Evolutionary conservation across 2,113 vertebrate genomes (phyloP), one percentile per base, ranked within the genome.

Genomic region (Vidua macroura): DNA sequence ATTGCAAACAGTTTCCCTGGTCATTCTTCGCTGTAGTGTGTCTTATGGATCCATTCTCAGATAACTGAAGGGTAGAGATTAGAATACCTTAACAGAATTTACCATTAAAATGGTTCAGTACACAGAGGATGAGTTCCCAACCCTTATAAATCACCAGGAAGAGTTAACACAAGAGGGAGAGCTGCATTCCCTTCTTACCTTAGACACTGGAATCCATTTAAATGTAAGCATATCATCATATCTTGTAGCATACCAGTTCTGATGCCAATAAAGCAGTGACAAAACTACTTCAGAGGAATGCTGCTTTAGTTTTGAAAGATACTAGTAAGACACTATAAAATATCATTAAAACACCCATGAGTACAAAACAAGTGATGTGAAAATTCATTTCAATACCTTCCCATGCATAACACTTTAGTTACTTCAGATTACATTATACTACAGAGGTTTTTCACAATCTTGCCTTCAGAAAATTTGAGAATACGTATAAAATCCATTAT

Each of bases 351-450:
- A 79, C 24, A 87, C 55, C 43, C 74, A 48, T 31, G 76, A 93
- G 67, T 84, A 88, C 28, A 74, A 83, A 92, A 62, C 35, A 79
- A 91, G 53, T 35, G 11, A 84, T 69, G 41, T 41, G 81, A 92
- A 44, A 73, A 95, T 72, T 56, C 30, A 93, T 95, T 96, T 94
- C 56, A 92, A 81, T 88, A 69, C 23, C 23, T 88, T 73, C 35
- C 49, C 74, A 87, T 56, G 53, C 23, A 9, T 73, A 89, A 75
- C 68, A 62, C 1, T 11, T 33, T 72, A 30, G n/a, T 84, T 95
- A 91, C 78, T 69, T 89, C 63, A 86, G 48, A 86, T 39, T 66
- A 53, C 27, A 66, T 49, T 75, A 60, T 21, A 30, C 48, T 84
- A 67, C 7, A 21, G 63, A 67, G 43, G 39, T 39, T 83, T 87